Base-by-base conservation (phyloP, 2,113 vertebrate genomes). In the Puntigrus tetrazona region DNA sequence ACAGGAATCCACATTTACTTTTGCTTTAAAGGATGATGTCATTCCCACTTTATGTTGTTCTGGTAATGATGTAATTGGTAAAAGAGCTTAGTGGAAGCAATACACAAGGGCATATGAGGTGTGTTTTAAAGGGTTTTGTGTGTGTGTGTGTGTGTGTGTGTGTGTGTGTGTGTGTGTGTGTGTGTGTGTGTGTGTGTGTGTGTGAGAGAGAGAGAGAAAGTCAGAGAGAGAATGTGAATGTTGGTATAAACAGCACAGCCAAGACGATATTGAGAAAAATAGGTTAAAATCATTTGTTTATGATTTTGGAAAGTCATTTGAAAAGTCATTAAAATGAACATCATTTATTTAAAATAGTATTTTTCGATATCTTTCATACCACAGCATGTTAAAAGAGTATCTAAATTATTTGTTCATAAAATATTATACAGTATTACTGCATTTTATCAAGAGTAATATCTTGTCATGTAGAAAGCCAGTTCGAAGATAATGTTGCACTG, bases 1-100 rank as follows among this genome's bases (percentile, higher is more conserved):
- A 41, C 55, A 78, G 55, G 34, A 61, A 78, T 78, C n/a, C 55
- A 61, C 76, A 16, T 41, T 61, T 55, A 78, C 34, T 78, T 78
- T 78, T 78, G 13, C 55, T 78, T 7, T 78, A 43, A 25, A 43
- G n/a, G 34, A 78, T 78, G 55, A 78, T 78, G 76, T 41, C 76
- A 78, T 78, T 78, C 55, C 50, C 76, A 80, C 55, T 80, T 65
- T 61, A 14, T 31, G 59, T 14, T 80, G n/a, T 45, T 80, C 78
- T 80, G 38, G 59, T 65, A 80, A 80, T 80, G 78, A 80, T 80
- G 59, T 65, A 80, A 78, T 47, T 80, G 8, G 38, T 59, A 29
- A 80, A 63, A 65, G 57, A 29, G 36, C 38, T 63, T 80, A 29
- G 57, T 80, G 57, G 59, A 80, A 31, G 38, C 36, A 80, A 43